phyloP scores from a whole-genome alignment of 1,140 invertebrate genomes.

The Tetranychus urticae region DNA sequence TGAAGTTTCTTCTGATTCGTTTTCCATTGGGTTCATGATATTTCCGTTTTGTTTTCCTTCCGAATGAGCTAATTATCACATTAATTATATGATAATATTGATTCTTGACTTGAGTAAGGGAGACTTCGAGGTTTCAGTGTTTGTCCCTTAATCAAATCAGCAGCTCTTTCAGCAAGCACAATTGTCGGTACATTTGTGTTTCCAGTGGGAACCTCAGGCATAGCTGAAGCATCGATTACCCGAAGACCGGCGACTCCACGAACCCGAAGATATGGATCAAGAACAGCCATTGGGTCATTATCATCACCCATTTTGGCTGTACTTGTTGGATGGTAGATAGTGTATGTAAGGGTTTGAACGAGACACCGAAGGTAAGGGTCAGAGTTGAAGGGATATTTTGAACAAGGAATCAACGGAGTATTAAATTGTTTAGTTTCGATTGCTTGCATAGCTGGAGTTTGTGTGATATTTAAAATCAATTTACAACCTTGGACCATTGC shows the following conservation, averaged over 20 bases:
- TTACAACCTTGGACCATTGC: background rate
- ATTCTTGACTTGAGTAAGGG: background rate
- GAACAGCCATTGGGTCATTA: slow-evolving; percentile 56
- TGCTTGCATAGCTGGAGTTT: background rate
- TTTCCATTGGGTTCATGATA: too few relatives aligned
- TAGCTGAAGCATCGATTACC: slow-evolving; percentile 41
- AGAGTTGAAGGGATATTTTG: background rate
- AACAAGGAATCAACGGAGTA: background rate
- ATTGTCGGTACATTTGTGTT: slow-evolving; percentile 41
- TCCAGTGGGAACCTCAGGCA: slow-evolving; percentile 35
- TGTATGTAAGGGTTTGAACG: slow-evolving; percentile 17
- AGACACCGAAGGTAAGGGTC: background rate
- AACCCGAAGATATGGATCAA: slow-evolving; percentile 38
- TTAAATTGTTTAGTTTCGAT: background rate
- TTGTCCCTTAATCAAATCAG: slow-evolving; percentile 33
- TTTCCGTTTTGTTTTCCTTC: too few relatives aligned
- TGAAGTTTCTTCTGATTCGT: too few relatives aligned
- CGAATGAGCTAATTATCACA: too few relatives aligned
- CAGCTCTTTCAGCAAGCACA: slow-evolving; percentile 40
- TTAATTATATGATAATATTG: background rate
- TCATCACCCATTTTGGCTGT: slow-evolving; percentile 77
- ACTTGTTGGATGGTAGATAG: slow-evolving; percentile 61
- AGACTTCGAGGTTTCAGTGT: background rate
- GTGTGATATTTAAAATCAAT: background rate
- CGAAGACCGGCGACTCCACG: slow-evolving; percentile 25